Conservation (phyloP, 2,797 vertebrate genomes). For the Holocentrus rufus region DNA sequence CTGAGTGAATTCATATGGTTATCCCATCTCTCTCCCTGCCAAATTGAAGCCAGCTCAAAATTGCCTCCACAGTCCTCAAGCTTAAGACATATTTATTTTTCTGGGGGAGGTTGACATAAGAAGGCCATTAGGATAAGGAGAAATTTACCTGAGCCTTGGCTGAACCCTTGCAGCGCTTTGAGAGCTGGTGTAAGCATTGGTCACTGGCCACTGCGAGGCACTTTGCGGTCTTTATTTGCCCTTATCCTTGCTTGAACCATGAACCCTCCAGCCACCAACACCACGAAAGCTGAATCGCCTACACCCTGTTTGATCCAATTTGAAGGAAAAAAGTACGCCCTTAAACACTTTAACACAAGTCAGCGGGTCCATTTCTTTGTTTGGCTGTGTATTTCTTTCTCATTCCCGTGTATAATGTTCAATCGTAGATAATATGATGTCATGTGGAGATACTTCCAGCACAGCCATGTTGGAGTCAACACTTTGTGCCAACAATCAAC, state of each 20-base stretch:
- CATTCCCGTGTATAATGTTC: no score
- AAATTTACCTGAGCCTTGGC: constrained; percentile 60
- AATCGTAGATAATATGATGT: no score
- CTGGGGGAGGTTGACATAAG: constrained; percentile 65
- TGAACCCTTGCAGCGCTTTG: constrained; percentile 40
- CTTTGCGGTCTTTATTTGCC: constrained; percentile 4
- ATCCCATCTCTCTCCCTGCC: constrained; percentile 68
- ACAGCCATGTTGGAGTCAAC: no score
- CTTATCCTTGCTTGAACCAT: constrained; percentile 14
- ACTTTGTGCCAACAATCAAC: no score
- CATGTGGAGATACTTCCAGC: no score
- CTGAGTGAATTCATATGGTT: constrained; percentile 75
- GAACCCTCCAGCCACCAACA: neutral
- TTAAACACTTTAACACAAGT: no score
- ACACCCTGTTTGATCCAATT: no score
- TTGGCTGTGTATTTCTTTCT: no score
- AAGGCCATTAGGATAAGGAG: constrained; percentile 64
- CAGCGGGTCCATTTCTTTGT: no score
- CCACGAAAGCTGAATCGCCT: no score
- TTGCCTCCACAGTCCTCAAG: constrained; percentile 62
- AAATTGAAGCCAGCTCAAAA: constrained; percentile 65
- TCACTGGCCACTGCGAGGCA: neutral
- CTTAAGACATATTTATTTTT: constrained; percentile 73
- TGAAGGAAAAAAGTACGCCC: no score
- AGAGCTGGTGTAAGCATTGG: constrained; percentile 41